A percentile compares a stretch with the other conserved stretches of the same genome.
phyloP scores from a whole-genome alignment of 2,888 invertebrate genomes.

The Cordylochernes scorpioides region DNA sequence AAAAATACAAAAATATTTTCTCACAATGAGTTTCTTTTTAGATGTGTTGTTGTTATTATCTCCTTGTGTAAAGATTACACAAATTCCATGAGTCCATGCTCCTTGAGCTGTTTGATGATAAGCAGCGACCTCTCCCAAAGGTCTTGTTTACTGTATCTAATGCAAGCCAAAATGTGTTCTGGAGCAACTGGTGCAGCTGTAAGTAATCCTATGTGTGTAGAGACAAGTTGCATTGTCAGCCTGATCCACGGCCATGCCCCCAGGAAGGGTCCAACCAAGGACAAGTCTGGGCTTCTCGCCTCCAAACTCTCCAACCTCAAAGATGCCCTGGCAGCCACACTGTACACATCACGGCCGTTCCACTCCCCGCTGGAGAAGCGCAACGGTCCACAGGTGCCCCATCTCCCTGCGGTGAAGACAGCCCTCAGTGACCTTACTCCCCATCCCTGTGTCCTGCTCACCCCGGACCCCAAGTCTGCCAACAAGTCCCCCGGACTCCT shows the following conservation, averaged over 20 bases:
- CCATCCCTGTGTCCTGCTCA: constrained; percentile 9
- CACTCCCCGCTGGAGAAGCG: constrained; percentile 5
- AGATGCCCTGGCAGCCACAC: constrained; percentile 8
- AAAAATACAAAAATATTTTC: too few species aligned
- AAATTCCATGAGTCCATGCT: too few species aligned
- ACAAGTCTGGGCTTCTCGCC: constrained; percentile 6
- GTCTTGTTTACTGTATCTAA: too few species aligned
- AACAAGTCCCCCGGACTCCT: constrained; percentile 5
- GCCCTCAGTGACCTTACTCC: constrained; percentile 9
- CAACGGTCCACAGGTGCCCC: constrained; percentile 8
- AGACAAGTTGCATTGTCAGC: too few species aligned
- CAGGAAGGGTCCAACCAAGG: constrained; percentile 1
- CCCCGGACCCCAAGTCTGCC: constrained; percentile 1
- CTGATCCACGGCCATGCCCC: constrained; percentile 7
- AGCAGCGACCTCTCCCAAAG: too few species aligned
- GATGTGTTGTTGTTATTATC: too few species aligned
- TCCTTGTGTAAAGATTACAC: too few species aligned
- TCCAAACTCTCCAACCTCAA: constrained; percentile 7
- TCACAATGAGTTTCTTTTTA: too few species aligned
- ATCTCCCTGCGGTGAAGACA: constrained; percentile 10
- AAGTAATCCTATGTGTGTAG: too few species aligned
- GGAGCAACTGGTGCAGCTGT: too few species aligned
- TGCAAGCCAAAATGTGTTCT: too few species aligned
- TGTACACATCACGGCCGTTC: constrained; percentile 10
- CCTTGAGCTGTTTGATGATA: too few species aligned